Evolutionary conservation across 2,113 vertebrate species (phyloP), one percentile per base, ranked within the genome.

Genomic region (Scartelaos histophorus): DNA sequence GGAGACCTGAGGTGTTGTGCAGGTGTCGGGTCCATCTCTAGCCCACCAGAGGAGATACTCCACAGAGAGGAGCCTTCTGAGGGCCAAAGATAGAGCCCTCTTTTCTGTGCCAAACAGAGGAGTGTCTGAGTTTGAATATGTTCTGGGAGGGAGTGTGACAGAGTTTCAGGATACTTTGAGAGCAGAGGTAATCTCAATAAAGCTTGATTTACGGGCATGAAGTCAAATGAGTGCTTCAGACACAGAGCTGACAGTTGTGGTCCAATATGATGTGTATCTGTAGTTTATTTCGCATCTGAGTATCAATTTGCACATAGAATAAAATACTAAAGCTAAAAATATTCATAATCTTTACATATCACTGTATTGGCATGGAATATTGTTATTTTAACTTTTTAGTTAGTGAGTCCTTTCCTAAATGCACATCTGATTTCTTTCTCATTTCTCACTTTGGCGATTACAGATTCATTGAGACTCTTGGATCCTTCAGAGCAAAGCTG

Each of bases 1-100:
- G 9, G 13, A 80, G 74, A 43, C 66, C 78, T 15, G 3, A 38
- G 67, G 58, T 69, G 47, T 79, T 81, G 83, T 79, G 80, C 81
- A 64, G 73, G 80, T 79, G 73, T 84, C 65, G 83, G 71, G 71
- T 85, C 67, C 69, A 69, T 78, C 74, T 80, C 74, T 11, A n/a
- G 61, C 76, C 68, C 68, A 54, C 70, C 70, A 69, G 74, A 6
- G 38, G 25, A 15, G 15, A 35, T 17, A 62, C 15, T 16, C 70
- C 73, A 22, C 67, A 61, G 70, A 12, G 47, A 75, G 46, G 49
- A 64, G 78, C 83, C 79, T 66, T 71, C 67, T 76, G 67, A 64
- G 45, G 49, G 67, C 68, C 70, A 53, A 82, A 85, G 35, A 81
- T 67, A 82, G 83, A 21, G 9, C 35, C 45, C 45, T 71, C 61